A percentile compares a stretch with the other conserved stretches of the same genome.
These are phyloP conservation scores for Gastracanthus pulcherrimus DNA, from an alignment of 2,888 invertebrate species.

Conservation along the genomic window DNA sequence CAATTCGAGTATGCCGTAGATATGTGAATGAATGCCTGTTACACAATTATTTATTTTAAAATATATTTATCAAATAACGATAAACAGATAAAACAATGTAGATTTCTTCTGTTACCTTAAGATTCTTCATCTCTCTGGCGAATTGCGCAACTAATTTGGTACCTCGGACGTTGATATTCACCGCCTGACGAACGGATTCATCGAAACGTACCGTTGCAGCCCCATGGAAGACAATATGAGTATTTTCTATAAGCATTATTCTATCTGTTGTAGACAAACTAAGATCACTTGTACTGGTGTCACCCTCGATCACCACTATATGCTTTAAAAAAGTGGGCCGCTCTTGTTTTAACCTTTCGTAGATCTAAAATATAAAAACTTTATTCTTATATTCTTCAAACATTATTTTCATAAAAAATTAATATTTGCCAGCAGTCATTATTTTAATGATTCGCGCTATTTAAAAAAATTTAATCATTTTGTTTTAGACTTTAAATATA, in stretches of 20 bases:
- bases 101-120: conserved; percentile 83
- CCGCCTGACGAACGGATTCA: conserved; percentile 82
- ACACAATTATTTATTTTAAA: background rate
- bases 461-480: too few relatives aligned
- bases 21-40: conserved; percentile 71
- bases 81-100: too few relatives aligned
- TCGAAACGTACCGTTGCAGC: conserved; percentile 89
- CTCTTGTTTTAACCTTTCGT: conserved; percentile 77
- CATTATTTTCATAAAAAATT: background rate
- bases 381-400: background rate
- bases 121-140: conserved; percentile 82
- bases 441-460: too few relatives aligned
- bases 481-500: too few relatives aligned
- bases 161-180: conserved; percentile 85
- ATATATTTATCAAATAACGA: background rate
- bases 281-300: conserved; percentile 78
- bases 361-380: conserved; percentile 75
- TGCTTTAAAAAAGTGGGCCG: conserved; percentile 79
- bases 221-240: conserved; percentile 84
- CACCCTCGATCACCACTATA: conserved; percentile 80
- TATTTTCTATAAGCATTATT: conserved; percentile 77
- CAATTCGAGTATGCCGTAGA: conserved; percentile 74
- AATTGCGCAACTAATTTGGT: conserved; percentile 82
- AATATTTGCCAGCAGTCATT: too few relatives aligned
- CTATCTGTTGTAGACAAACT: conserved; percentile 79